Evolutionary conservation across 2,888 invertebrate species (phyloP), one percentile per base, ranked within the genome.

Genomic region (Horisme vitalbata): DNA sequence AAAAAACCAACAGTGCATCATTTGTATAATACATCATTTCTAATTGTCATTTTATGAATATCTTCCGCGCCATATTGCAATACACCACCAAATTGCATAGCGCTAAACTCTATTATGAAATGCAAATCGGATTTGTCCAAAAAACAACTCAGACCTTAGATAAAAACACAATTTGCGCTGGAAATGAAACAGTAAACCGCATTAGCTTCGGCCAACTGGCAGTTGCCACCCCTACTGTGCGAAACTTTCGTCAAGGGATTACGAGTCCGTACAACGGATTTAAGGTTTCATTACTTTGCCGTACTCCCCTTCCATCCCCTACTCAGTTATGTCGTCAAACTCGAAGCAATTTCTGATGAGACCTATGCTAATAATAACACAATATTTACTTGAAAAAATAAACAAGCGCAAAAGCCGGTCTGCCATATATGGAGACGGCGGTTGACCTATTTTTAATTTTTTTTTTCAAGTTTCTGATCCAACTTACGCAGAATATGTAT

Each of bases 211-310:
- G 83, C 86, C 84, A 83, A 89, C 83, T 89, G 85, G 71, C 83
- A 28, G 47, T 46, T 28, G 41, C 32, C 47, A 80, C 84, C 79
- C 84, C 85, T n/a, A n/a, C n/a, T 75, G 71, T 59, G 61, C 73
- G 47, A 61, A 65, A 65, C 78, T 80, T 79, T 83, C 84, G 84
- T 79, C 83, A 78, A 76, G 83, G 88, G 89, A 89, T 89, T 89
- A 88, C 80, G 84, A 88, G 77, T 83, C 74, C 79, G 82, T 77
- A 85, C 86, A 82, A 86, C 88, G 86, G 89, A 88, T 89, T 89
- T 89, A 87, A 86, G 89, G 88, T 89, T 88, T 89, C 88, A 88
- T 87, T 89, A 87, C 84, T 84, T 72, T 70, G 75, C 62, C 59
- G 65, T n/a, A n/a, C 62, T 68, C 72, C 66, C 54, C 50, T 61